Conservation (phyloP, 2,888 invertebrate genomes). For the Acrocyrtus sp. region DNA sequence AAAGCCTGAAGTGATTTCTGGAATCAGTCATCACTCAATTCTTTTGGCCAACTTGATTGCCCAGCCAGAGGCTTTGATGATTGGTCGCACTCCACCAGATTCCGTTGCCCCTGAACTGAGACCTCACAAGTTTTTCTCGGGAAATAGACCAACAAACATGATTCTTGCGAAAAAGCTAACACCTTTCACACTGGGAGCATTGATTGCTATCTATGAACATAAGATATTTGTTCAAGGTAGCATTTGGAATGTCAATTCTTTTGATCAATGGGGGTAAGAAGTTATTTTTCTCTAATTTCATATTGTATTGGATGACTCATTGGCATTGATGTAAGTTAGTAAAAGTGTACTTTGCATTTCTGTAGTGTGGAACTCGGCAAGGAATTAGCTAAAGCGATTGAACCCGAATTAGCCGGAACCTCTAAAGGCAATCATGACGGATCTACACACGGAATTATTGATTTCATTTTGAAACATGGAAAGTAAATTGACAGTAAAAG, state of each 20-base stretch:
- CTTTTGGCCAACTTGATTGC: constrained; percentile 97
- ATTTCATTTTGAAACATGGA: constrained; percentile 77
- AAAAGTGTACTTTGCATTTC: constrained; percentile 50
- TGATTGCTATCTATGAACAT: constrained; percentile 98
- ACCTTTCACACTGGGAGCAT: constrained; percentile 91
- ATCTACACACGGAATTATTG: constrained; percentile 97
- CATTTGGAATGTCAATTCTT: constrained; percentile 99
- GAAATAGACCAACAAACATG: constrained; percentile 97
- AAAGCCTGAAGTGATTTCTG: constrained; percentile 59
- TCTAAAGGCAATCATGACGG: constrained; percentile 85
- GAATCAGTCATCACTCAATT: constrained; percentile 69
- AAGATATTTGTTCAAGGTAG: constrained; percentile 99
- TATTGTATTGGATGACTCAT: too few relatives aligned
- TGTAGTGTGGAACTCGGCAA: constrained; percentile 95
- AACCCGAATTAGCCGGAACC: constrained; percentile 83
- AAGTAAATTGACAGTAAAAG: constrained; percentile 34
- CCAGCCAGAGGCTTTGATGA: constrained; percentile 98
- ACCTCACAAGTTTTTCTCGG: constrained; percentile 96
- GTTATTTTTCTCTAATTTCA: too few relatives aligned
- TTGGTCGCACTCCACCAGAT: constrained; percentile 71
- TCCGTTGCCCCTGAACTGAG: constrained; percentile 74
- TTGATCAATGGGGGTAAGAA: constrained; percentile 96
- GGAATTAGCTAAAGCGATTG: constrained; percentile 97
- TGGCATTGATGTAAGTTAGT: too few relatives aligned
- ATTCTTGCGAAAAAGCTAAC: constrained; percentile 91